These are phyloP conservation scores for Uropsilus gracilis DNA, from an alignment of 2,113 vertebrate genomes.

Conservation along the genomic window DNA sequence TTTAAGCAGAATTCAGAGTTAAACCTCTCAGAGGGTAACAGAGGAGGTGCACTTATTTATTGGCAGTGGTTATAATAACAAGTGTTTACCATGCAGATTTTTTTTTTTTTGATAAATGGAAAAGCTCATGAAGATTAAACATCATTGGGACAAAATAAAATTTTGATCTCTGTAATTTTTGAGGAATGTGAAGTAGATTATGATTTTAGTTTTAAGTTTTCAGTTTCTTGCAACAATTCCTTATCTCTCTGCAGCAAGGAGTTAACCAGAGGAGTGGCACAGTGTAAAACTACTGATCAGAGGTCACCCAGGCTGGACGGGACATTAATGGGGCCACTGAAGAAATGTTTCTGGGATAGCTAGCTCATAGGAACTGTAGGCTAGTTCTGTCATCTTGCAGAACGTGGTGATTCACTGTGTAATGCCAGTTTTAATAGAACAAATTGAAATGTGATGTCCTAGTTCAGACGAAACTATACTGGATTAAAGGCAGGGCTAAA, in stretches of 20 bases:
- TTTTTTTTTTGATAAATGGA: background rate
- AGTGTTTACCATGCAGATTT: background rate
- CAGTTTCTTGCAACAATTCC: constrained; percentile 41
- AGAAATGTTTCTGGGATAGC: background rate
- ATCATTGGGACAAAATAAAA: background rate
- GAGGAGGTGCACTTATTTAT: background rate
- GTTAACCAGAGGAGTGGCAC: background rate
- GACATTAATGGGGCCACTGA: background rate
- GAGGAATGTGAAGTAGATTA: background rate
- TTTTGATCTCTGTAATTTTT: background rate
- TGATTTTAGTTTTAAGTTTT: background rate
- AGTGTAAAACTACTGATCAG: background rate
- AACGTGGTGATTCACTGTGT: background rate
- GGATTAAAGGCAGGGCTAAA: constrained; percentile 65
- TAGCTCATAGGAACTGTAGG: background rate
- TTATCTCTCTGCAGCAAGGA: background rate
- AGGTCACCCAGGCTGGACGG: background rate
- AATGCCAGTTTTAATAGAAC: constrained; percentile 63
- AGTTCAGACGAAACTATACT: constrained; percentile 42
- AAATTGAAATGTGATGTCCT: constrained; percentile 41
- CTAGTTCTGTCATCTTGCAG: constrained; percentile 9
- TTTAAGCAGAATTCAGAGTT: constrained; percentile 5
- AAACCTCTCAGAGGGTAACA: background rate
- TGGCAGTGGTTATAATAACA: background rate
- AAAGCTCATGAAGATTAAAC: background rate